Conservation (phyloP, 2,888 invertebrate species). For the Bruchidius siliquastri region DNA sequence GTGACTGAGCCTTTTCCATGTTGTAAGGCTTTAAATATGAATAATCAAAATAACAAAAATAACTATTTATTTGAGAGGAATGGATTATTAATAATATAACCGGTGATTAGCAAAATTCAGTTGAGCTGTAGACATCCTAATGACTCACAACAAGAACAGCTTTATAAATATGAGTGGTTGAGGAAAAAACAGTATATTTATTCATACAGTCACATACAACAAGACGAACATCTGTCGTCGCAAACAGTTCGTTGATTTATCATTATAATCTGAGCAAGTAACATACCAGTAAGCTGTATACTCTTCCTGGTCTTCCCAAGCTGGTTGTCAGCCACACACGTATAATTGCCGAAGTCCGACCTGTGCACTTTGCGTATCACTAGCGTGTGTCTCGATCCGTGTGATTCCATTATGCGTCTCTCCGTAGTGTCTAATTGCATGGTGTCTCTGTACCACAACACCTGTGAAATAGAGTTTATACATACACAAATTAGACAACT, state of each 20-base stretch:
- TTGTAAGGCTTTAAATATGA: too few relatives aligned
- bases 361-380: slow-evolving; percentile 64
- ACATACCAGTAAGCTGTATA: slow-evolving; percentile 59
- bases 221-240: too few relatives aligned
- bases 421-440: slow-evolving; percentile 65
- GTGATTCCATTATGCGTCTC: slow-evolving; percentile 61
- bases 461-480: slow-evolving; percentile 44
- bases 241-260: background rate
- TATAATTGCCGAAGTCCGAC: slow-evolving; percentile 67
- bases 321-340: slow-evolving; percentile 65
- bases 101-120: too few relatives aligned
- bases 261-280: slow-evolving; percentile 13
- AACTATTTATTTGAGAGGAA: too few relatives aligned
- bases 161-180: too few relatives aligned
- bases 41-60: too few relatives aligned
- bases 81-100: too few relatives aligned
- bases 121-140: too few relatives aligned
- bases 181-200: too few relatives aligned
- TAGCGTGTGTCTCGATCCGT: slow-evolving; percentile 62
- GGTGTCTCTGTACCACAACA: slow-evolving; percentile 64
- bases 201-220: too few relatives aligned
- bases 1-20: too few relatives aligned
- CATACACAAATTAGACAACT: background rate
- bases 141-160: too few relatives aligned
- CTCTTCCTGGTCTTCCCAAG: slow-evolving; percentile 62